Evolutionary conservation across 2,797 vertebrate species (phyloP).

Genomic region (Diglossa cyanea): DNA sequence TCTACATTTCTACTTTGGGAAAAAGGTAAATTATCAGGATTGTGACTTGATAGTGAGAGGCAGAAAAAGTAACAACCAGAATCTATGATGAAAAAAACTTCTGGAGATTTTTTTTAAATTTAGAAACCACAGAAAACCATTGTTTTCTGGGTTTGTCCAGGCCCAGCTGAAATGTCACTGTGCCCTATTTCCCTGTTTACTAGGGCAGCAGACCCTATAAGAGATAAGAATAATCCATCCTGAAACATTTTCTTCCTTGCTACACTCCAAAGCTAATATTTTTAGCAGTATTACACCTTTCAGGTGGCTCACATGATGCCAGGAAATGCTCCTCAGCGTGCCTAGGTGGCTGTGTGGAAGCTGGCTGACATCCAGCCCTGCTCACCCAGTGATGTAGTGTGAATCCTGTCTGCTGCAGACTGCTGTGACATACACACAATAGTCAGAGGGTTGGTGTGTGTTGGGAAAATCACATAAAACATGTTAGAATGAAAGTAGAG

Average conservation of each 20-base stretch:
- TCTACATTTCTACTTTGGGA: not conserved
- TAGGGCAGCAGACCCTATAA: not conserved
- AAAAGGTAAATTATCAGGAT: not conserved
- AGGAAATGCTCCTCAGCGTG: not conserved
- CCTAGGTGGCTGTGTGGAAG: not conserved
- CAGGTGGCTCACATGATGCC: not conserved
- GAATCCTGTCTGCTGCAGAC: not conserved
- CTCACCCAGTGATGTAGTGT: not conserved
- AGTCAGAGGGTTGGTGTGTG: not conserved
- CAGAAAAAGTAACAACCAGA: not conserved
- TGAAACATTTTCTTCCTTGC: not conserved
- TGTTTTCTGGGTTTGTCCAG: not conserved
- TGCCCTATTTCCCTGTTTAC: not conserved
- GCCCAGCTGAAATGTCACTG: not conserved
- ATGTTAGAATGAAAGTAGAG: not conserved
- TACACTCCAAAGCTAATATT: not conserved
- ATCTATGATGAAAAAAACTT: not conserved
- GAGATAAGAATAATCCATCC: not conserved
- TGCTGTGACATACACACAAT: rapidly evolving
- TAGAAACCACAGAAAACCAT: not conserved
- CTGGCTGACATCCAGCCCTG: not conserved
- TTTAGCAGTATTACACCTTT: not conserved
- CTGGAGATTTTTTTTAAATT: too few species aligned
- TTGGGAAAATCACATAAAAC: not conserved
- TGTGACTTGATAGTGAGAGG: not conserved